Evolutionary conservation across 2,797 vertebrate species (phyloP).

Genomic region (Nothura maculosa): DNA sequence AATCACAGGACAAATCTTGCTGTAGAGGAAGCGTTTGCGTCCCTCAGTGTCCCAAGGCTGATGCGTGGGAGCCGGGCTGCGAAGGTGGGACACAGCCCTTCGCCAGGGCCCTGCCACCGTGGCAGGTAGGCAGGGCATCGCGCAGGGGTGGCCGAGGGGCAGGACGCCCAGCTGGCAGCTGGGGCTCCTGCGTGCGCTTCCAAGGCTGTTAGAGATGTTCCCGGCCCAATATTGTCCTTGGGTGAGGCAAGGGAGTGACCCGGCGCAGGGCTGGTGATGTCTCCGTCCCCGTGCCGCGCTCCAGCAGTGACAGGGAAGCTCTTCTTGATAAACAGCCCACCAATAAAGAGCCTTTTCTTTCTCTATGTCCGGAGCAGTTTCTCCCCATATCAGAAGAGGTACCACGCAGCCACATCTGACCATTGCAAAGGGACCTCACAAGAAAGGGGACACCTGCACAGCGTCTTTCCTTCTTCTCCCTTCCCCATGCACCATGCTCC

Average conservation of each 20-base stretch:
- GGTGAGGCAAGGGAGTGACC: background rate
- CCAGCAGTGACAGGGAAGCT: background rate
- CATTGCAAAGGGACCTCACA: too few species aligned
- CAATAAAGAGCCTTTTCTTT: conserved; percentile 39
- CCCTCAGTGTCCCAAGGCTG: background rate
- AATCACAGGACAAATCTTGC: background rate
- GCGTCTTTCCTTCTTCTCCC: too few species aligned
- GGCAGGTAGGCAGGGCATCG: background rate
- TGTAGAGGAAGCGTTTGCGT: background rate
- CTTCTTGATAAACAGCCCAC: background rate
- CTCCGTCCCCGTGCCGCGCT: background rate
- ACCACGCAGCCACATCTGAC: fast-evolving
- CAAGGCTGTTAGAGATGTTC: background rate
- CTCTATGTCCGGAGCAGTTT: background rate
- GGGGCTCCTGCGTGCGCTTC: background rate
- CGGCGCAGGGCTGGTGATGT: fast-evolving
- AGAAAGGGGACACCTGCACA: too few species aligned
- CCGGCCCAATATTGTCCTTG: background rate
- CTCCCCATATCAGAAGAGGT: background rate
- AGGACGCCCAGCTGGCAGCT: background rate
- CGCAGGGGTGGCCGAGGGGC: background rate
- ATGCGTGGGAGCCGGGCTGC: background rate
- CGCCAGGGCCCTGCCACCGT: too few species aligned
- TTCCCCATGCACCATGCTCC: too few species aligned
- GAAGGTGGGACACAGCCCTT: background rate